Evolutionary conservation across 2,888 invertebrate genomes (phyloP).

Genomic region (Cantharis nigra): DNA sequence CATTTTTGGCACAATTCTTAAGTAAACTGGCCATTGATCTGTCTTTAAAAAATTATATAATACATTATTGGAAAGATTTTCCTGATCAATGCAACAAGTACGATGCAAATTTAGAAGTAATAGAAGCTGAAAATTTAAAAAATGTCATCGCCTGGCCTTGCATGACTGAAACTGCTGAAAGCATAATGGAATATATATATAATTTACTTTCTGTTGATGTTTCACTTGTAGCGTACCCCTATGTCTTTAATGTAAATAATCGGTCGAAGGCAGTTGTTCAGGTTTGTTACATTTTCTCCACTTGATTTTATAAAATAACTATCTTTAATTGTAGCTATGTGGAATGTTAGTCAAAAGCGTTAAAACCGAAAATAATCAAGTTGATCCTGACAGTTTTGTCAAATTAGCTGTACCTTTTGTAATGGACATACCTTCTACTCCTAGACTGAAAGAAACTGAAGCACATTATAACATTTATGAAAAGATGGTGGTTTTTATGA

Average conservation of each 20-base stretch:
- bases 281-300: slow-evolving; percentile 56
- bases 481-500: slow-evolving; percentile 61
- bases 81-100: slow-evolving; percentile 64
- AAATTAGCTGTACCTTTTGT: slow-evolving; percentile 27
- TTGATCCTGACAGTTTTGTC: slow-evolving; percentile 40
- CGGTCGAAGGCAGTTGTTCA: slow-evolving; percentile 75
- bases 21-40: slow-evolving; percentile 80
- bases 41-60: slow-evolving; percentile 68
- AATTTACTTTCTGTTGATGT: slow-evolving; percentile 62
- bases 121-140: slow-evolving; percentile 53
- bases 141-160: slow-evolving; percentile 66
- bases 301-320: neutral
- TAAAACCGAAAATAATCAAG: slow-evolving; percentile 17
- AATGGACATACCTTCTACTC: slow-evolving; percentile 44
- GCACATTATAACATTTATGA: slow-evolving; percentile 47
- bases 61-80: slow-evolving; percentile 86
- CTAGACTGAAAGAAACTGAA: slow-evolving; percentile 32
- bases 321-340: slow-evolving; percentile 40
- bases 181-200: slow-evolving; percentile 73
- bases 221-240: slow-evolving; percentile 68
- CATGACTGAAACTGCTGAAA: slow-evolving; percentile 68
- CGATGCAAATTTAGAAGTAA: slow-evolving; percentile 18
- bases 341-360: slow-evolving; percentile 39
- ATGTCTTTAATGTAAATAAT: slow-evolving; percentile 73
- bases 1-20: slow-evolving; percentile 71